These are phyloP conservation scores for Dinothrombium tinctorium DNA, from an alignment of 1,140 invertebrate genomes.

Conservation along the genomic window DNA sequence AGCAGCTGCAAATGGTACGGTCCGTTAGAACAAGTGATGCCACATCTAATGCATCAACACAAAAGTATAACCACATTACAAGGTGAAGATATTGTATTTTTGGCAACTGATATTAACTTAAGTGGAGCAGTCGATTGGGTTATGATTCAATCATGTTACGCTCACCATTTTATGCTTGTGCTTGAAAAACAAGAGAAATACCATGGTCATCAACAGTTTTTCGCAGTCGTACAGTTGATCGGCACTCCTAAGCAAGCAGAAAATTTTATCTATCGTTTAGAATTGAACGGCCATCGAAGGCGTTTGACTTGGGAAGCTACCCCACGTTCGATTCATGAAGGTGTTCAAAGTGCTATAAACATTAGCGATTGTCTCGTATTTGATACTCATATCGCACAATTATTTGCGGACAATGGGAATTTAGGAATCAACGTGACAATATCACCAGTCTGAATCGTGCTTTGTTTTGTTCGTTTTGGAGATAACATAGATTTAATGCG, in stretches of 20 bases:
- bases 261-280: constrained; percentile 88
- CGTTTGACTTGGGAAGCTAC: constrained; percentile 96
- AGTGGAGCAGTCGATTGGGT: constrained; percentile 99
- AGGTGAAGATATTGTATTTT: constrained; percentile 94
- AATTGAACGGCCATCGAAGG: constrained; percentile 77
- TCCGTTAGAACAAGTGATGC: constrained; percentile 82
- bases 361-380: constrained; percentile 97
- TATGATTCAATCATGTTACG: constrained; percentile 99
- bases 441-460: constrained; percentile 28
- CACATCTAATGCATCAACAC: constrained; percentile 86
- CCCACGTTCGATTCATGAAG: constrained; percentile 92
- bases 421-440: constrained; percentile 99
- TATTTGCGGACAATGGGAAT: constrained; percentile 98
- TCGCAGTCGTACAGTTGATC: constrained; percentile 96
- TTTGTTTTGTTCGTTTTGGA: no score
- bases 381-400: constrained; percentile 87
- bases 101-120: constrained; percentile 97
- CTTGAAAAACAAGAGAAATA: constrained; percentile 97
- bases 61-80: constrained; percentile 94
- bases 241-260: constrained; percentile 96
- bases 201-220: constrained; percentile 94
- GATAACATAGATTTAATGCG: no score
- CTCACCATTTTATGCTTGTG: constrained; percentile 96
- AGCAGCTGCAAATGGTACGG: constrained; percentile 98
- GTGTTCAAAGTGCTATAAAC: constrained; percentile 89